phyloP scores from a whole-genome alignment of 1,140 invertebrate genomes.

The Scaptodrosophila lebanonensis region DNA sequence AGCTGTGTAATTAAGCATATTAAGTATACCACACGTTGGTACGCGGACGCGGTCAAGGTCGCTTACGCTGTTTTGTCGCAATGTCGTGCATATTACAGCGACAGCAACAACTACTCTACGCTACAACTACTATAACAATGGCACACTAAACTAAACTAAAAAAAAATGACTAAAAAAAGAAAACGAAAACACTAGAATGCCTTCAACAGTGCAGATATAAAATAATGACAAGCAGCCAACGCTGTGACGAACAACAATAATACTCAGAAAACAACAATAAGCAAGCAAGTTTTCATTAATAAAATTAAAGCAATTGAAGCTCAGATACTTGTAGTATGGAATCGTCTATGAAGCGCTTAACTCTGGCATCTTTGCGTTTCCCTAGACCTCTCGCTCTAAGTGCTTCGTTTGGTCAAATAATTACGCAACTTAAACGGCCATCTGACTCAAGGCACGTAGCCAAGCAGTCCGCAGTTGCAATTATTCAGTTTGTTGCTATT shows the following conservation, averaged over 20 bases:
- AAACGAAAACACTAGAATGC: constrained; percentile 32
- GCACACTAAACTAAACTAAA: constrained; percentile 31
- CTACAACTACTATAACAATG: constrained; percentile 64
- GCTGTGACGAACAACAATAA: constrained; percentile 35
- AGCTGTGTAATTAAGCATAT: constrained; percentile 39
- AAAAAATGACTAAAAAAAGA: background rate
- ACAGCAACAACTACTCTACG: constrained; percentile 13
- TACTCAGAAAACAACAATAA: background rate
- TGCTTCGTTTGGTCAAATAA: constrained; percentile 4
- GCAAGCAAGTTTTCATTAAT: constrained; percentile 42
- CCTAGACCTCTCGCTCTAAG: too few species aligned
- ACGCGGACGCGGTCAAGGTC: constrained; percentile 60
- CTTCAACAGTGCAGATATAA: constrained; percentile 17
- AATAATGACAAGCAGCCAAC: constrained; percentile 1
- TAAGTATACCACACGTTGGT: constrained; percentile 66
- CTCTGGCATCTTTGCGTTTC: too few species aligned
- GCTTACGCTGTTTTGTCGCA: constrained; percentile 37
- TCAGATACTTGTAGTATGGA: too few species aligned
- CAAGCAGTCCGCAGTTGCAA: constrained; percentile 1
- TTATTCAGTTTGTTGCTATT: constrained; percentile 2
- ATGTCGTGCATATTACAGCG: constrained; percentile 58
- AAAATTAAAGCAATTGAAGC: constrained; percentile 38
- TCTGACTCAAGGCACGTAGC: constrained; percentile 30
- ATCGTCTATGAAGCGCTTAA: too few species aligned
- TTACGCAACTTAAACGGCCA: constrained; percentile 37